Evolutionary conservation across 2,888 invertebrate species (phyloP), one percentile per base, ranked within the genome.

Genomic region (Apotomis turbidana): DNA sequence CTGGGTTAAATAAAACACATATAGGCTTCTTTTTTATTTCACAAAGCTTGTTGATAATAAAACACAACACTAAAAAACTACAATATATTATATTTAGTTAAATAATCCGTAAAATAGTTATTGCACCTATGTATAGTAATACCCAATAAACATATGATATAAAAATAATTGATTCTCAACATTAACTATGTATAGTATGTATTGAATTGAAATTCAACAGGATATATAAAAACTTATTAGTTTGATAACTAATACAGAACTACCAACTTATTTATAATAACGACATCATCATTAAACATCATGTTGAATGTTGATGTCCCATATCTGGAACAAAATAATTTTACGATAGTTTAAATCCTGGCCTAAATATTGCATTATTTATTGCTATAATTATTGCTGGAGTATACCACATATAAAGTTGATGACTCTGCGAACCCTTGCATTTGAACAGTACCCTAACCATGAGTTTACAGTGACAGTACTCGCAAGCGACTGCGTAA

Each of bases 41-140:
- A 27, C 27, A 27, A 27, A 27, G 27, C 9, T n/a, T 10, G 59
- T 46, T 51, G 15, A 38, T 62, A 73, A 59, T 63, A 75, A 72
- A 78, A 76, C 66, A 55, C 58, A 69, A 46, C 46, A 13, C 74
- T 85, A 86, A 85, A 83, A 86, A 87, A 85, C 75, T 85, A 85
- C 77, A 79, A 79, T 79, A 79, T 79, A 41, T 27, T 41, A 77
- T 78, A 78, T 79, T 85, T 82, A 76, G 76, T 67, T 78, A 78
- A 57, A 69, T 69, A 68, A 68, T 80, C 74, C 76, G 74, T 81
- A 83, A 79, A 82, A 84, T 85, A 85, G 80, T 78, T 78, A 88
- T 87, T 89, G 88, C 88, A 87, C 84, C 79, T 85, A 79, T 69
- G 75, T 69, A 73, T 78, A 75, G 68, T 74, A 79, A 41, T 81